Conservation (phyloP, 2,888 invertebrate genomes). For the Candidula unifasciata region DNA sequence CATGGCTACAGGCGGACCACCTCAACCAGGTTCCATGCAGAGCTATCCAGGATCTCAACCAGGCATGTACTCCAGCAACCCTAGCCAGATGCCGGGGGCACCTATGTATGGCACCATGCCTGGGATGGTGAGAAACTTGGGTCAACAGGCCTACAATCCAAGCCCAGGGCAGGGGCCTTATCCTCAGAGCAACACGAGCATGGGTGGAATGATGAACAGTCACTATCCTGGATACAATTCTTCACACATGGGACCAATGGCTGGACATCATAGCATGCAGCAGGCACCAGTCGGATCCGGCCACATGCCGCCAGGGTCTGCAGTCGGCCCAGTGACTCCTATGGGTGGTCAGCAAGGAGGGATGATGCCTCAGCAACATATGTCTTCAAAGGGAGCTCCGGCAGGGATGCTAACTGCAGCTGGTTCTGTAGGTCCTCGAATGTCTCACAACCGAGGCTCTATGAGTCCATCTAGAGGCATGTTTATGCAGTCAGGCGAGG, state of each 20-base stretch:
- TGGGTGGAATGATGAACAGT: conserved; percentile 61
- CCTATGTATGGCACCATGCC: conserved; percentile 65
- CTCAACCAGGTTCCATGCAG: conserved; percentile 62
- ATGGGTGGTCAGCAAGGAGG: conserved; percentile 51
- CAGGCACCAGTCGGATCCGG: conserved; percentile 22
- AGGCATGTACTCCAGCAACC: conserved; percentile 49
- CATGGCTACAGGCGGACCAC: conserved; percentile 58
- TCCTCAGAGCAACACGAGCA: conserved; percentile 54
- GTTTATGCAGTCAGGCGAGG: conserved; percentile 58
- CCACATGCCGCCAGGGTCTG: conserved; percentile 47
- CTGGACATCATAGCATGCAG: conserved; percentile 50
- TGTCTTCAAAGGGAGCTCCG: conserved; percentile 67
- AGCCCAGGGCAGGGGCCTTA: conserved; percentile 60
- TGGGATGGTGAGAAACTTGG: conserved; percentile 58
- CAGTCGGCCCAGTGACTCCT: conserved; percentile 22
- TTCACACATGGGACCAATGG: conserved; percentile 58
- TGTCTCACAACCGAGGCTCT: conserved; percentile 46
- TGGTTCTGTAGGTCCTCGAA: conserved; percentile 62
- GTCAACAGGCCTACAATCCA: conserved; percentile 53
- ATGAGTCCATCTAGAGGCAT: conserved; percentile 60
- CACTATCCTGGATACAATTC: conserved; percentile 64
- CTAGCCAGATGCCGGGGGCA: conserved; percentile 56
- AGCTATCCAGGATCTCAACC: conserved; percentile 49
- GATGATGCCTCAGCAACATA: conserved; percentile 41
- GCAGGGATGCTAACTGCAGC: conserved; percentile 75